Evolutionary conservation across 2,888 invertebrate genomes (phyloP).

Genomic region (Parapristionchus giblindavisi): DNA sequence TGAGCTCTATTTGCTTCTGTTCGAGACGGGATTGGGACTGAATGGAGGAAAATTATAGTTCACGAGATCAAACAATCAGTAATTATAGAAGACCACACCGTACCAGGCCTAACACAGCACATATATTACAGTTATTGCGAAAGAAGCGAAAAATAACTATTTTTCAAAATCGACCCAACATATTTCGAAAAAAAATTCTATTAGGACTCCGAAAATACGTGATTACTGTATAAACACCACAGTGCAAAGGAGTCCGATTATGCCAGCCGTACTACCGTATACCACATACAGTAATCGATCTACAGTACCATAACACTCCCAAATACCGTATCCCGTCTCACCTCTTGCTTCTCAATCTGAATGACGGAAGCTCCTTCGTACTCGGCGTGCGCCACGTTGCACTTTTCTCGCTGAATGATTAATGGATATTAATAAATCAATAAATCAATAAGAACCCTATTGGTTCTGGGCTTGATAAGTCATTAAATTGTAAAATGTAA

Average conservation of each 20-base stretch:
- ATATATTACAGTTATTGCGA: not conserved
- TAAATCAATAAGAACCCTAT: too few relatives aligned
- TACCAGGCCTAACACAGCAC: not conserved
- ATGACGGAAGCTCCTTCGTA: conserved; percentile 20
- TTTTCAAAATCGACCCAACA: not conserved
- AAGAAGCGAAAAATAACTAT: not conserved
- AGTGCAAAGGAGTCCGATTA: too few relatives aligned
- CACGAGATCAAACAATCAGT: too few relatives aligned
- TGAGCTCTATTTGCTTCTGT: not conserved
- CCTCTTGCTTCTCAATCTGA: conserved; percentile 24
- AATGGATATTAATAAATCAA: too few relatives aligned
- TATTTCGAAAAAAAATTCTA: too few relatives aligned
- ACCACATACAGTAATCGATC: not conserved
- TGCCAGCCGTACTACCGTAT: too few relatives aligned
- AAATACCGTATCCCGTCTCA: not conserved
- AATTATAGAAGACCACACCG: too few relatives aligned
- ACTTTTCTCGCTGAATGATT: not conserved
- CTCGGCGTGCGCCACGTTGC: not conserved
- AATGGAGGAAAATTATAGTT: too few relatives aligned
- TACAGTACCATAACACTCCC: not conserved
- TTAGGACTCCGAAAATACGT: too few relatives aligned
- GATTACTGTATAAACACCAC: conserved; percentile 14
- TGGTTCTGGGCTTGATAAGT: too few relatives aligned
- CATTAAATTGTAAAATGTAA: too few relatives aligned
- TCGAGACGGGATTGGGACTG: conserved; percentile 15